Percentiles rank a stretch among this genome's conserved stretches.
Evolutionary conservation across 2,888 invertebrate species (phyloP).

Genomic region (Norana najaformis): DNA sequence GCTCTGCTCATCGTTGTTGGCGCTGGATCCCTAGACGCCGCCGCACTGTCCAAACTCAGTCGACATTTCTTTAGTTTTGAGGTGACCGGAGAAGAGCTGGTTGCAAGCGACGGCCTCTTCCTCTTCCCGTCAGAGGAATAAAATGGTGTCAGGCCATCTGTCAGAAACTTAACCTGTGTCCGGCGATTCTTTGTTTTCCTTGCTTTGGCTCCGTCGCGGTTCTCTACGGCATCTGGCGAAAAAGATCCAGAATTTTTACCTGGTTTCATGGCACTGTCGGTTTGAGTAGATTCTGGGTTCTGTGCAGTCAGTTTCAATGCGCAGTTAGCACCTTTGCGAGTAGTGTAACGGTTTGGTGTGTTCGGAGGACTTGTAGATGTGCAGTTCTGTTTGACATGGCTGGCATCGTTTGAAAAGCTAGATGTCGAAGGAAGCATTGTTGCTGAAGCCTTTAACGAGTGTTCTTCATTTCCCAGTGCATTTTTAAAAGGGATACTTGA

Average conservation of each 20-base stretch:
- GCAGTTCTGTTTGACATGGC: not conserved
- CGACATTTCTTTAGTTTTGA: not conserved
- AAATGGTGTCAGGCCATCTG: not conserved
- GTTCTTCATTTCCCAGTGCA: not conserved
- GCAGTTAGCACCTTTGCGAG: not conserved
- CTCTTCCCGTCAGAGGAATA: slow-evolving; percentile 1
- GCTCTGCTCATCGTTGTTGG: not conserved
- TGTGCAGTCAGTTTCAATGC: not conserved
- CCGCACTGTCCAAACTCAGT: not conserved
- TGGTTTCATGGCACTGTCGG: not conserved
- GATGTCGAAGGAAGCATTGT: too few relatives aligned
- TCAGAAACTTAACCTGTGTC: slow-evolving; percentile 8
- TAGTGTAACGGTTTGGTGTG: not conserved
- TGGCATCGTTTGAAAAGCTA: not conserved
- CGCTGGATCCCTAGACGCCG: not conserved
- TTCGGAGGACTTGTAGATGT: not conserved
- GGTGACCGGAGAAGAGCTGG: not conserved
- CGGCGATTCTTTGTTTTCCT: slow-evolving; percentile 10
- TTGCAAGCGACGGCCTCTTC: not conserved
- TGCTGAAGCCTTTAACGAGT: not conserved
- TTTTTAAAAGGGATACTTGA: not conserved
- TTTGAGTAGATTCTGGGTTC: not conserved
- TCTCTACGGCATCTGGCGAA: not conserved
- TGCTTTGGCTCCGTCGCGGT: not conserved
- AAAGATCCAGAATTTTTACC: not conserved